phyloP scores from a whole-genome alignment of 1,140 invertebrate species.

The Drosophila sturtevanti region DNA sequence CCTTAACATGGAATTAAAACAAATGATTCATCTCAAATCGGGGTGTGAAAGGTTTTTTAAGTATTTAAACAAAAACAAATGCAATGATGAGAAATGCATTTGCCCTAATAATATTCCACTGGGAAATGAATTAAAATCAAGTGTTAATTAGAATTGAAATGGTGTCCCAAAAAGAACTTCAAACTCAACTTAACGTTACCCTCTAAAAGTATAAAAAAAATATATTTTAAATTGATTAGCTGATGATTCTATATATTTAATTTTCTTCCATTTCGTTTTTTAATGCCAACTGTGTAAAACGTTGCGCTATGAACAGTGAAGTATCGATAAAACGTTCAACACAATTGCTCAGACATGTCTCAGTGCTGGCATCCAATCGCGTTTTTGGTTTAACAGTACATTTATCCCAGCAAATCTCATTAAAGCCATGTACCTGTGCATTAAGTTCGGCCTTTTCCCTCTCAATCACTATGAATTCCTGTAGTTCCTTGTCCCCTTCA shows the following conservation, averaged over 20 bases:
- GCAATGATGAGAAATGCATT: no score
- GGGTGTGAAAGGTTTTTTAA: neutral
- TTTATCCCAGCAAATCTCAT: slow-evolving; percentile 97
- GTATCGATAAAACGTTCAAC: slow-evolving; percentile 97
- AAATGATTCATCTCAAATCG: neutral
- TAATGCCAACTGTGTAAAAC: slow-evolving; percentile 88
- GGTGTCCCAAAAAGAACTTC: no score
- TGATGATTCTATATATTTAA: neutral
- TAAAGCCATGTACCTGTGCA: slow-evolving; percentile 94
- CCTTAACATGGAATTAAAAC: no score
- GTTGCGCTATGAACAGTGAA: slow-evolving; percentile 92
- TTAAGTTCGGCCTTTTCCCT: slow-evolving; percentile 95
- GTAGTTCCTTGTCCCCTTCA: slow-evolving; percentile 87
- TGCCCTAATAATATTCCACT: neutral
- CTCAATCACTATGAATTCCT: slow-evolving; percentile 92
- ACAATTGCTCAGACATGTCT: slow-evolving; percentile 95
- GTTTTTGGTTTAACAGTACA: slow-evolving; percentile 94
- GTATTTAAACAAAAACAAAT: neutral
- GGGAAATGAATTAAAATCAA: neutral
- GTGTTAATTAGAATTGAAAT: neutral
- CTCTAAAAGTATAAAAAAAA: no score
- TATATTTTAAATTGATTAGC: no score
- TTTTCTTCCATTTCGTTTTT: slow-evolving; percentile 22
- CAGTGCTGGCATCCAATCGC: slow-evolving; percentile 93
- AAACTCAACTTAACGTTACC: no score